These are phyloP conservation scores for Leptatherina wallacei DNA, from an alignment of 2,797 vertebrate species.

Conservation along the genomic window DNA sequence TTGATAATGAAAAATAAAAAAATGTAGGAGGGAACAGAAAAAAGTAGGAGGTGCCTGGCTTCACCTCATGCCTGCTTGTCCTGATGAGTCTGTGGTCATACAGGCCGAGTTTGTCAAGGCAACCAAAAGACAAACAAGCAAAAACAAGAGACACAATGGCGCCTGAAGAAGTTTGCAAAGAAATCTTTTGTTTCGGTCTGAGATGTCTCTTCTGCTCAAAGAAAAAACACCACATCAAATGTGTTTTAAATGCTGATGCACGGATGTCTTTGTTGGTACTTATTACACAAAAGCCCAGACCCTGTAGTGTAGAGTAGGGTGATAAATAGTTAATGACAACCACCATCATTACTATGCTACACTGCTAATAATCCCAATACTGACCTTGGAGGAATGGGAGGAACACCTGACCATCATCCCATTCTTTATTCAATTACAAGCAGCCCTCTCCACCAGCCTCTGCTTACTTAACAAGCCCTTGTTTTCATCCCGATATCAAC, in stretches of 20 bases:
- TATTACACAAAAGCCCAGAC: conserved; percentile 20
- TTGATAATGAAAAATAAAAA: background rate
- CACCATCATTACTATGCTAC: conserved; percentile 61
- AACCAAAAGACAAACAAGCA: conserved; percentile 11
- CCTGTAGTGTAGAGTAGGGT: conserved; percentile 42
- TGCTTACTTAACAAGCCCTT: conserved; percentile 1
- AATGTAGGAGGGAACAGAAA: conserved; percentile 35
- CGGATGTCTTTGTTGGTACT: conserved; percentile 20
- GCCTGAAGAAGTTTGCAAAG: conserved; percentile 16
- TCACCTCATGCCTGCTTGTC: conserved; percentile 50
- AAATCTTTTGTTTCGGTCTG: conserved; percentile 22
- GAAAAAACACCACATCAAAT: conserved; percentile 18
- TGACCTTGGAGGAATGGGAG: conserved; percentile 73
- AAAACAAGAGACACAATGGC: conserved; percentile 25
- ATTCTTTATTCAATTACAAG: conserved; percentile 35
- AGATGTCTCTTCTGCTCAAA: conserved; percentile 36
- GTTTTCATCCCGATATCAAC: background rate
- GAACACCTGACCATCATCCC: conserved; percentile 14
- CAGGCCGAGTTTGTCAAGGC: background rate
- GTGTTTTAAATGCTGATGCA: conserved; percentile 11
- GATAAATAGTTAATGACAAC: conserved; percentile 81
- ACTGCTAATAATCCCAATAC: conserved; percentile 58
- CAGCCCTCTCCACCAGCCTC: background rate
- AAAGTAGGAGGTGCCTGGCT: conserved; percentile 41
- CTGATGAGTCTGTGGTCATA: conserved; percentile 48